Evolutionary conservation across 2,888 invertebrate genomes (phyloP), one percentile per base, ranked within the genome.

Genomic region (Bombyx huttoni): DNA sequence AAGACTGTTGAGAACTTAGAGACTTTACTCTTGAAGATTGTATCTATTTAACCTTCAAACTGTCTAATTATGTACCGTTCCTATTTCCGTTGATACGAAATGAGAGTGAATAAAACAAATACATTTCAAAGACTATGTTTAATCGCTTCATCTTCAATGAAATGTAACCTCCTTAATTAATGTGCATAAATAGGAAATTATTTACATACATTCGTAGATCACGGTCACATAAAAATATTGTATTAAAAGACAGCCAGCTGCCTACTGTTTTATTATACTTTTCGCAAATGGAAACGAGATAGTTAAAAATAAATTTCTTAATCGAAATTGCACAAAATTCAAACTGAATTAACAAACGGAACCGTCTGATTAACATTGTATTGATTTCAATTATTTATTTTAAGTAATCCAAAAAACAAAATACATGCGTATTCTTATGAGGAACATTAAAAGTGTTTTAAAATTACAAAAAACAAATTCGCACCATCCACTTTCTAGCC

Each of bases 181-280:
- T 66, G 85, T 85, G 85, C 85, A 86, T 86, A 85, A 86, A 86
- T 84, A 84, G 80, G 77, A 77, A 80, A 79, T 70, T 70, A 84
- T 86, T 78, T 85, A 85, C 81, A 83, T 68, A 65, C 58, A 67
- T 56, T 48, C 55, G 58, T 52, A 63, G 62, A 67, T 61, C 57
- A 54, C 56, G 55, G 58, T 56, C 53, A 55, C 56, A 54, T 46
- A 52, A 54, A 61, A 58, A 61, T 59, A 58, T 59, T 34, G 52
- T 58, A 57, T 58, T 55, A 53, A 59, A 54, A 61, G 59, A 64
- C 70, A 70, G 67, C 66, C 69, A 59, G 68, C 67, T 69, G 65
- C 52, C 60, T 10, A 40, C 12, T 40, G 7, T 24, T 5, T 24
- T 24, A n/a, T n/a, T 35, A 35, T 9, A 8, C 40, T 40, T 10